Percentiles rank a stretch among this genome's conserved stretches.
phyloP scores from a whole-genome alignment of 2,797 vertebrate species.

The Hylomyscus alleni region DNA sequence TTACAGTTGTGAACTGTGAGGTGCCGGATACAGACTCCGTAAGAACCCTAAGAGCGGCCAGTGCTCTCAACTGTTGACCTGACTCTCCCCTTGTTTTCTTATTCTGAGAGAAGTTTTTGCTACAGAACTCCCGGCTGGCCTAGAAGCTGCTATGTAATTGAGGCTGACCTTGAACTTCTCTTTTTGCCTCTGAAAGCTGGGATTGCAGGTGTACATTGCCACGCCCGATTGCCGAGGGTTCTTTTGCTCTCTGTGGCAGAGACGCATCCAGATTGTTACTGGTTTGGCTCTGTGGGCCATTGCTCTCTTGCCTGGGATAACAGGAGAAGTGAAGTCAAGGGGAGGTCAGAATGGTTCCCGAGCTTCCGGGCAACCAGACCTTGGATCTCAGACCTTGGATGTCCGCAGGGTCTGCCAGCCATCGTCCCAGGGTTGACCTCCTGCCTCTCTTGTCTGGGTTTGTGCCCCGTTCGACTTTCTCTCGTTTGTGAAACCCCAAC shows the following conservation, averaged over 20 bases:
- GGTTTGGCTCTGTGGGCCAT: neutral
- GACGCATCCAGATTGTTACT: neutral
- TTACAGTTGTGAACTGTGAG: neutral
- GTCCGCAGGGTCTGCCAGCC: neutral
- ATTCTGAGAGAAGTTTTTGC: neutral
- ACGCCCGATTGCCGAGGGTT: neutral
- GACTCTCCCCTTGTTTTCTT: neutral
- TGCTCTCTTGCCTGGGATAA: neutral
- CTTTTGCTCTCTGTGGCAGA: neutral
- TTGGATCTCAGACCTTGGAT: neutral
- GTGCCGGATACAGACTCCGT: too few species aligned
- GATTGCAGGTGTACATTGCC: too few species aligned
- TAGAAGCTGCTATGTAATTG: neutral
- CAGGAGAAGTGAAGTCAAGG: neutral
- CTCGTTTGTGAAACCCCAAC: constrained; percentile 13
- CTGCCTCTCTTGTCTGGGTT: neutral
- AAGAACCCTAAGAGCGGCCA: neutral
- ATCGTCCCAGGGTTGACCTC: neutral
- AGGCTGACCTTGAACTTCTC: neutral
- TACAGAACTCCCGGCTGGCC: neutral
- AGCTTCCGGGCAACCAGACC: neutral
- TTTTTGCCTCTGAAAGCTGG: neutral
- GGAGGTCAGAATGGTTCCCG: neutral
- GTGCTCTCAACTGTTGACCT: neutral
- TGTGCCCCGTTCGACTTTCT: neutral